Conservation (phyloP, 2,797 vertebrate genomes). For the Gymnopithys bicolor region DNA sequence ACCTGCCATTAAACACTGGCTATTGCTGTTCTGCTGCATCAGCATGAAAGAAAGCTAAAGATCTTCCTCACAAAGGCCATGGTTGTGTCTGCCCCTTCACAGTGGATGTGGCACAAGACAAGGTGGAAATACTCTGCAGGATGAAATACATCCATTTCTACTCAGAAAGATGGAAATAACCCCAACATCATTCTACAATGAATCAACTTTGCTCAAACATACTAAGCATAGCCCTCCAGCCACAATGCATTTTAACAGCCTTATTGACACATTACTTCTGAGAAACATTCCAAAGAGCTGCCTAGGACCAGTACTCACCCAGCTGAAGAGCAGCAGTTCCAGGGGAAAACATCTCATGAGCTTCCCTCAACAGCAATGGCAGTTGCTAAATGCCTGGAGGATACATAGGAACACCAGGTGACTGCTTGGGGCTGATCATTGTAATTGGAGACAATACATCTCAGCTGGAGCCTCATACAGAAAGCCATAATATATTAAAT, state of each 20-base stretch:
- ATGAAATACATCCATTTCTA: background rate
- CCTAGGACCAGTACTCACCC: background rate
- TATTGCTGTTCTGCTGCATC: background rate
- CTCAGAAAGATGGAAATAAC: background rate
- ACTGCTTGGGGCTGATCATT: background rate
- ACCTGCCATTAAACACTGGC: background rate
- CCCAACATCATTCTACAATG: background rate
- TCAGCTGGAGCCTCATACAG: background rate
- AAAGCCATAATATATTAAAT: background rate
- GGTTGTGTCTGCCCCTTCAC: background rate
- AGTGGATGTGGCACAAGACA: rapidly evolving
- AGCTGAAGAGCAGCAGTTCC: background rate
- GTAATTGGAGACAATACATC: background rate
- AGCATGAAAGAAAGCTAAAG: background rate
- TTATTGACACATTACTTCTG: background rate
- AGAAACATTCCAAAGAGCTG: background rate
- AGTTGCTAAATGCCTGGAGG: rapidly evolving
- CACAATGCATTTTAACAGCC: background rate
- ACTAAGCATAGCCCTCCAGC: background rate
- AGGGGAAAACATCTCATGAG: background rate
- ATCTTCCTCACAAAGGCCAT: background rate
- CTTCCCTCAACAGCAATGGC: rapidly evolving
- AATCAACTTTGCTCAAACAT: background rate
- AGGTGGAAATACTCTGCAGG: background rate
- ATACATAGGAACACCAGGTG: background rate